Conservation (phyloP, 2,888 invertebrate species). For the Diabrotica balteata region DNA sequence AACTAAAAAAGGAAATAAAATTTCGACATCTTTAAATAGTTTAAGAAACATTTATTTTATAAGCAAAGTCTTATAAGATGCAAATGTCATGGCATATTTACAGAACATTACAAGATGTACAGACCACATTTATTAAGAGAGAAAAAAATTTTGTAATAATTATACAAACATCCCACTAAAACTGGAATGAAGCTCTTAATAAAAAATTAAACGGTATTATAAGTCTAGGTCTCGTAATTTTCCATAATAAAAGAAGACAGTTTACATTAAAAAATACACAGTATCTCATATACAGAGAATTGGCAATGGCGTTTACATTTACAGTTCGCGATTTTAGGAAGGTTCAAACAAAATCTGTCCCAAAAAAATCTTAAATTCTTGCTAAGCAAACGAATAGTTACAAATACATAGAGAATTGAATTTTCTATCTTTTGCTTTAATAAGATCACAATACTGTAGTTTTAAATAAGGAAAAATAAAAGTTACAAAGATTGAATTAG, state of each 20-base stretch:
- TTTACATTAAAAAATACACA: slow-evolving; percentile 61
- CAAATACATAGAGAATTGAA: no score
- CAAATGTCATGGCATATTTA: slow-evolving; percentile 45
- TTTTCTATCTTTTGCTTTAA: no score
- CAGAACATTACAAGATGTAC: slow-evolving; percentile 60
- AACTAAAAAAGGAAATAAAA: slow-evolving; percentile 6
- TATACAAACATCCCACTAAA: slow-evolving; percentile 60
- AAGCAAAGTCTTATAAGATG: slow-evolving; percentile 37
- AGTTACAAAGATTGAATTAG: no score
- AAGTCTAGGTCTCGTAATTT: slow-evolving; percentile 32
- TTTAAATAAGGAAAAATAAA: no score
- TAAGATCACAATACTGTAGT: no score
- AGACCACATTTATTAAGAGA: slow-evolving; percentile 57
- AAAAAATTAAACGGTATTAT: slow-evolving; percentile 45
- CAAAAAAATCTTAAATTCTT: no score
- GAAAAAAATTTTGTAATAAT: slow-evolving; percentile 53
- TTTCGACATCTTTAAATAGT: neutral
- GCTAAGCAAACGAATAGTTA: no score
- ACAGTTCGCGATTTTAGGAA: no score
- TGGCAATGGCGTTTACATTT: neutral
- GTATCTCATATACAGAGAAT: slow-evolving; percentile 43
- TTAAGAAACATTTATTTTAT: slow-evolving; percentile 2
- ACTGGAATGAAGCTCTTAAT: slow-evolving; percentile 56
- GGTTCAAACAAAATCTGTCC: no score
- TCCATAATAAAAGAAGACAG: slow-evolving; percentile 50